These are phyloP conservation scores for Pocillopora grandis DNA, from an alignment of 92 coral and sea anemone genomes.

Conservation along the genomic window DNA sequence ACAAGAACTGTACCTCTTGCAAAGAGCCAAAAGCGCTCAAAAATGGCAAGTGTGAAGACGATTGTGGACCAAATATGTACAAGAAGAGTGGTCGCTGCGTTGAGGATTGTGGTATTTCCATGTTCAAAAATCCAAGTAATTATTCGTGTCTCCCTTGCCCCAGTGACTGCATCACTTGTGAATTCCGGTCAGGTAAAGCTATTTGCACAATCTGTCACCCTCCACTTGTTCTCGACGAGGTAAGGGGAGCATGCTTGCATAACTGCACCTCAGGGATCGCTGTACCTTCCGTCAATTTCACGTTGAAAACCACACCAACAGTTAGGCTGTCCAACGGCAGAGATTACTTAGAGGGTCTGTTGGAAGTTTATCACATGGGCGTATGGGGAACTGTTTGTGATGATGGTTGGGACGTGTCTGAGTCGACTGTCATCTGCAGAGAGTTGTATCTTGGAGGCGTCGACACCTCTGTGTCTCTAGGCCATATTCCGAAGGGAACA, in stretches of 20 bases:
- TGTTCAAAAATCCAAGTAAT: slow-evolving; percentile 49
- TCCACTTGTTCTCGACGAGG: slow-evolving; percentile 38
- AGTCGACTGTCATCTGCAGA: slow-evolving; percentile 72
- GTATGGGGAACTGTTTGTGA: slow-evolving; percentile 86
- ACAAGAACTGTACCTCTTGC: slow-evolving; percentile 70
- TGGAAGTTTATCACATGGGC: slow-evolving; percentile 73
- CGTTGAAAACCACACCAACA: slow-evolving; percentile 4
- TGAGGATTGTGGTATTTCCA: slow-evolving; percentile 66
- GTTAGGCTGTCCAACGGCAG: slow-evolving; percentile 78
- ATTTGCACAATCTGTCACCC: slow-evolving; percentile 69
- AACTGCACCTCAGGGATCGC: slow-evolving; percentile 68
- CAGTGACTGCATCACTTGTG: slow-evolving; percentile 54
- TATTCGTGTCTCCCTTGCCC: slow-evolving; percentile 67
- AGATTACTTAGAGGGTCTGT: slow-evolving; percentile 70
- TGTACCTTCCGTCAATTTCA: slow-evolving; percentile 44
- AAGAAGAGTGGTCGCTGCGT: slow-evolving; percentile 55
- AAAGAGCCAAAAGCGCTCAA: slow-evolving; percentile 68
- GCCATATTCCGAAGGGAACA: slow-evolving; percentile 62
- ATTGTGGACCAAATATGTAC: slow-evolving; percentile 58
- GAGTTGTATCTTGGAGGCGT: slow-evolving; percentile 55
- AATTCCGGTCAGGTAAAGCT: slow-evolving; percentile 7
- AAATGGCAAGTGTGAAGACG: slow-evolving; percentile 67
- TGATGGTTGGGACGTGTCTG: slow-evolving; percentile 65
- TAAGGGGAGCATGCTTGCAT: slow-evolving; percentile 23
- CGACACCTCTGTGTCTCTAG: slow-evolving; percentile 24